phyloP scores from a whole-genome alignment of 2,888 invertebrate genomes.

The Aethes cnicana region DNA sequence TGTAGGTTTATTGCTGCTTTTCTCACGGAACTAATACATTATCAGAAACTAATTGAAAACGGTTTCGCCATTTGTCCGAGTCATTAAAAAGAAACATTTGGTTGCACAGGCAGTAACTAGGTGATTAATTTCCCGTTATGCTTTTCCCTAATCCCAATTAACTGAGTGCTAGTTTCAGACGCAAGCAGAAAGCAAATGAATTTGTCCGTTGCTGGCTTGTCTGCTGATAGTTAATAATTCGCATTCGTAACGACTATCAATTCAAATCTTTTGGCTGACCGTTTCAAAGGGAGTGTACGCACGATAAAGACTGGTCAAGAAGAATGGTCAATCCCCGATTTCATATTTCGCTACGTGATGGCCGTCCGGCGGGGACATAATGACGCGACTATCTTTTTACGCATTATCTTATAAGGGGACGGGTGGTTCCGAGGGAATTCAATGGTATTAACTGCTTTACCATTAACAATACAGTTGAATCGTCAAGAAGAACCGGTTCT shows the following conservation, averaged over 20 bases:
- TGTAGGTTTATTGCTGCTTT: constrained; percentile 82
- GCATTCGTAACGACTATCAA: constrained; percentile 50
- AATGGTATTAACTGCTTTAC: constrained; percentile 76
- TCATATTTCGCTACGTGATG: constrained; percentile 66
- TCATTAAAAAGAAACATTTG: constrained; percentile 58
- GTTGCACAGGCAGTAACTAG: constrained; percentile 49
- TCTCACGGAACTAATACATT: constrained; percentile 81
- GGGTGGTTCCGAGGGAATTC: constrained; percentile 70
- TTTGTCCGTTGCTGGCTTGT: constrained; percentile 37
- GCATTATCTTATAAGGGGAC: constrained; percentile 73
- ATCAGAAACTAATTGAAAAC: constrained; percentile 75
- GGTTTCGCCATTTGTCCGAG: constrained; percentile 73
- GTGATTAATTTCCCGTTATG: constrained; percentile 53
- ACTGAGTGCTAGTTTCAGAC: constrained; percentile 32
- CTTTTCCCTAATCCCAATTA: constrained; percentile 53
- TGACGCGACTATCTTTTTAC: constrained; percentile 74
- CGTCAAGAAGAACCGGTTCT: constrained; percentile 80
- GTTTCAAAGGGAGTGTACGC: constrained; percentile 60
- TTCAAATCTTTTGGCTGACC: constrained; percentile 55
- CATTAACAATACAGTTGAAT: constrained; percentile 72
- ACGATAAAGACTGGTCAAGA: constrained; percentile 68
- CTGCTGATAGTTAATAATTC: constrained; percentile 50
- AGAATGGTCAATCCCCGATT: constrained; percentile 72
- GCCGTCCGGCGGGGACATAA: constrained; percentile 61
- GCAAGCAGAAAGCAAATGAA: constrained; percentile 36